phyloP scores from a whole-genome alignment of 1,140 invertebrate genomes.

The Drosophila eugracilis region DNA sequence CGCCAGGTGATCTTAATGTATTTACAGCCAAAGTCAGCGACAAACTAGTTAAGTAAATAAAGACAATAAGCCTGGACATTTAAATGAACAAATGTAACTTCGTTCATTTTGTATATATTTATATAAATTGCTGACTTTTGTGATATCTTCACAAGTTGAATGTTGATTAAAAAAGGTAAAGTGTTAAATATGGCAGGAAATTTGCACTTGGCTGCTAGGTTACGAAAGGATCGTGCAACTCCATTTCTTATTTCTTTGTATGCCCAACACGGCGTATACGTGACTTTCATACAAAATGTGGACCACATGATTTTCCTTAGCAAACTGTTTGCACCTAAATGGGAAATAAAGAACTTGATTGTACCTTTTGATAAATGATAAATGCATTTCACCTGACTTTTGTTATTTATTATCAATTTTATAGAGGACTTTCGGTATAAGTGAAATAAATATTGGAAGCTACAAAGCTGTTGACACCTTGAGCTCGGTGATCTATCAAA shows the following conservation, averaged over 20 bases:
- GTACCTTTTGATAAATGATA: conserved; percentile 47
- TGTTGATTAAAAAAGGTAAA: conserved; percentile 34
- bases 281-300: conserved; percentile 49
- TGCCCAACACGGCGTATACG: conserved; percentile 56
- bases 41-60: conserved; percentile 31
- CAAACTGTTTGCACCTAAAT: conserved; percentile 16
- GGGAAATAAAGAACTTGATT: conserved; percentile 24
- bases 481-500: conserved; percentile 60
- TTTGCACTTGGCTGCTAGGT: conserved; percentile 45
- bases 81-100: conserved; percentile 7
- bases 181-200: conserved; percentile 44
- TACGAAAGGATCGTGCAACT: conserved; percentile 38
- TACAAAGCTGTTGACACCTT: conserved; percentile 37
- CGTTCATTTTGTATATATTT: not conserved
- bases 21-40: conserved; percentile 24
- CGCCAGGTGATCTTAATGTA: conserved; percentile 50
- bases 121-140: not conserved
- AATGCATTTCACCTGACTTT: conserved; percentile 62
- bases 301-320: not conserved
- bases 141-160: conserved; percentile 27
- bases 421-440: conserved; percentile 41
- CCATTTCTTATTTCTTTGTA: conserved; percentile 5
- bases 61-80: conserved; percentile 9
- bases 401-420: conserved; percentile 56
- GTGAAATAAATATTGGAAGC: conserved; percentile 39